phyloP scores from a whole-genome alignment of 2,888 invertebrate genomes.

The Drosophila sordidapex region DNA sequence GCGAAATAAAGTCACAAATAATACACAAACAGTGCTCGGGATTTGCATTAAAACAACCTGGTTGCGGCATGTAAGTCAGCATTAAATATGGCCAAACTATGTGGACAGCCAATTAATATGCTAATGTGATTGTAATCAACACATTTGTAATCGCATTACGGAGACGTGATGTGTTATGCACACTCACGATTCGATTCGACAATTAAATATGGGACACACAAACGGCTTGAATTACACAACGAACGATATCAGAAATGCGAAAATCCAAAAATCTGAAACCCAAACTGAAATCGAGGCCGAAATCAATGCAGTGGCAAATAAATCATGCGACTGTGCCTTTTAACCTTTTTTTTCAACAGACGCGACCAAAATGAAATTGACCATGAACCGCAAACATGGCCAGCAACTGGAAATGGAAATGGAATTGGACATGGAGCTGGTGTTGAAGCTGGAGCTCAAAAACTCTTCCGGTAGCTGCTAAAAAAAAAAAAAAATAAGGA shows the following conservation, averaged over 20 bases:
- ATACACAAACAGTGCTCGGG: background rate
- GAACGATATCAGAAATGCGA: background rate
- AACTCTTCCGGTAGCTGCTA: constrained; percentile 9
- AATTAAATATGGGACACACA: constrained; percentile 48
- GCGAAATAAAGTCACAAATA: background rate
- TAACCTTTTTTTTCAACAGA: constrained; percentile 62
- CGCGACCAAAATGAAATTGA: constrained; percentile 64
- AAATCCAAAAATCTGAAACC: constrained; percentile 16
- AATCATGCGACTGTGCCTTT: constrained; percentile 61
- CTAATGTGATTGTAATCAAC: constrained; percentile 59
- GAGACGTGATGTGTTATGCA: constrained; percentile 53
- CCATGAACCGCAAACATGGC: constrained; percentile 57
- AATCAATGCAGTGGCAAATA: constrained; percentile 75
- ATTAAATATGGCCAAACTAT: constrained; percentile 40
- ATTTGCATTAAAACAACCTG: background rate
- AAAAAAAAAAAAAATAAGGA: constrained; percentile 15
- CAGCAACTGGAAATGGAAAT: constrained; percentile 54
- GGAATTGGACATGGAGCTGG: constrained; percentile 40
- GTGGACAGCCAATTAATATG: constrained; percentile 61
- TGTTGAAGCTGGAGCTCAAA: constrained; percentile 28
- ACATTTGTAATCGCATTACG: constrained; percentile 70
- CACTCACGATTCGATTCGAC: constrained; percentile 53
- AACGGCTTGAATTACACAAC: background rate
- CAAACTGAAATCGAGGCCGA: constrained; percentile 44
- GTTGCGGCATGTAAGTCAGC: background rate